phyloP scores from a whole-genome alignment of 1,140 invertebrate species.

The Orius laevigatus region DNA sequence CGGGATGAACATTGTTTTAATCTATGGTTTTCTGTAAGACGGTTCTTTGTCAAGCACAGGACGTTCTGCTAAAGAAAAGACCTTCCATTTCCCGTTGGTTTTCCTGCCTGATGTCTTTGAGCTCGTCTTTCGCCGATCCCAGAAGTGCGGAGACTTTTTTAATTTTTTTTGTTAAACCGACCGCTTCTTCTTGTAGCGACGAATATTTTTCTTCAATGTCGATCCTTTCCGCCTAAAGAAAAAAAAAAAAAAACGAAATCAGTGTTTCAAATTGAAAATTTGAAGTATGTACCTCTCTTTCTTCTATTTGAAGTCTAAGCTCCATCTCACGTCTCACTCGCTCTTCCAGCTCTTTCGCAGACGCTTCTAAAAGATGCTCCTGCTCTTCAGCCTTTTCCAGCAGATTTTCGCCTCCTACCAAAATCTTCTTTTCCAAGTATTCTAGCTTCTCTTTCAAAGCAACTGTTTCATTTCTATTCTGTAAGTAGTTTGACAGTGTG shows the following conservation, averaged over 20 bases:
- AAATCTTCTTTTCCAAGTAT: constrained; percentile 84
- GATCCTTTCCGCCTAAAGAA: constrained; percentile 60
- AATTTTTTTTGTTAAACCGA: constrained; percentile 82
- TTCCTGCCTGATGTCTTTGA: constrained; percentile 79
- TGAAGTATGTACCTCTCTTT: constrained; percentile 46
- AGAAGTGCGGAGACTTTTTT: constrained; percentile 71
- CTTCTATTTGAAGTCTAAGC: constrained; percentile 59
- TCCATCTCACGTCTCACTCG: constrained; percentile 66
- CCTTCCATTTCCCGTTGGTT: constrained; percentile 94
- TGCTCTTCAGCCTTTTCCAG: constrained; percentile 94
- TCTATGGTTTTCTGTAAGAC: constrained; percentile 74
- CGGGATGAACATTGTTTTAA: constrained; percentile 84
- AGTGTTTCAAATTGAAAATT: neutral
- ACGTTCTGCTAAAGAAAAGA: constrained; percentile 84
- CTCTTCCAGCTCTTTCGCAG: constrained; percentile 76
- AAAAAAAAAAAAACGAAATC: neutral
- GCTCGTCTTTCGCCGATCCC: constrained; percentile 67
- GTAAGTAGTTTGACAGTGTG: too few relatives aligned
- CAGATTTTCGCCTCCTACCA: constrained; percentile 96
- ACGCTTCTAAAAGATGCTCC: constrained; percentile 75
- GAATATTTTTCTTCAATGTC: constrained; percentile 95
- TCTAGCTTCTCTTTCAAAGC: constrained; percentile 67
- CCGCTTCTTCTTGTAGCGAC: constrained; percentile 81
- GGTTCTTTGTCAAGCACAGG: constrained; percentile 74
- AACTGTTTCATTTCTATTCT: constrained; percentile 36